A percentile compares a stretch with the other conserved stretches of the same genome.
These are phyloP conservation scores for Tachystola acroxantha DNA, from an alignment of 2,888 invertebrate species.

Conservation along the genomic window DNA sequence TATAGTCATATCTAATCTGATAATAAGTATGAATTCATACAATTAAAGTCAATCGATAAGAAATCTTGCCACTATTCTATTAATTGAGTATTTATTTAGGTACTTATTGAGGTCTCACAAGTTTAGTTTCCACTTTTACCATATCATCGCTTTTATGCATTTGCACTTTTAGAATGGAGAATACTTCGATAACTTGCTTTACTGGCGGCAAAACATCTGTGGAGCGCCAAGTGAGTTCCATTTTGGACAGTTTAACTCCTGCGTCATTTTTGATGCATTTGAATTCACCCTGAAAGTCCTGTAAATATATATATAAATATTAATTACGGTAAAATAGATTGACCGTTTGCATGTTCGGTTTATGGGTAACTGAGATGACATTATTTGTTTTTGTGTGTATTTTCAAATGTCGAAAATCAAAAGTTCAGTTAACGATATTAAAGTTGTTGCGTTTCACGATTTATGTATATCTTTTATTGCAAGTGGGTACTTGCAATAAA, in stretches of 20 bases:
- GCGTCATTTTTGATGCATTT: conserved; percentile 56
- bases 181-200: conserved; percentile 58
- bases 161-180: conserved; percentile 56
- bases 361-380: too few species aligned
- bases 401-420: too few species aligned
- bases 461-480: too few species aligned
- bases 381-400: too few species aligned
- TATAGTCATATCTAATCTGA: neutral
- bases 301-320: conserved; percentile 22
- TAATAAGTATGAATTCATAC: neutral
- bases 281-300: conserved; percentile 67
- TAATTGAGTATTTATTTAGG: neutral
- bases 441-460: too few species aligned
- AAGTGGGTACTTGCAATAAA: too few species aligned
- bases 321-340: too few species aligned
- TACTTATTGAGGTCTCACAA: conserved; percentile 41
- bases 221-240: conserved; percentile 57
- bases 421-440: too few species aligned
- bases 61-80: neutral
- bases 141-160: conserved; percentile 61
- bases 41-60: neutral
- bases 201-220: conserved; percentile 32
- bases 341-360: too few species aligned
- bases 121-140: conserved; percentile 59
- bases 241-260: conserved; percentile 53